Evolutionary conservation across 2,888 invertebrate species (phyloP).

Genomic region (Cremastinae sp.): DNA sequence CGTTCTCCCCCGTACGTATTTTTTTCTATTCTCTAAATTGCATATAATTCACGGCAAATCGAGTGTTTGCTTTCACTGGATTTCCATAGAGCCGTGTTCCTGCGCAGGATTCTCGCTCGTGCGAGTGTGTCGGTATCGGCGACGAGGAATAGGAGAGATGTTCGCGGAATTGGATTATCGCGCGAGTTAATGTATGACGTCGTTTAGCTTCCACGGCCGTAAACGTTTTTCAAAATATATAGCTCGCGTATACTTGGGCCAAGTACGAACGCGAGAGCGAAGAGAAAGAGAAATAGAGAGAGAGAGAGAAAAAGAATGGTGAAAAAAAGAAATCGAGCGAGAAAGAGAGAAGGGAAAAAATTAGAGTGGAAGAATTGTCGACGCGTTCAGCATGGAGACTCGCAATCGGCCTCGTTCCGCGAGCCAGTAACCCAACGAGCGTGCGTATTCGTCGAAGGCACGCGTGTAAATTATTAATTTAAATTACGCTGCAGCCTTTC

Average conservation of each 20-base stretch:
- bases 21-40: constrained; percentile 18
- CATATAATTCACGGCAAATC: constrained; percentile 24
- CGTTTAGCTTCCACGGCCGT: constrained; percentile 33
- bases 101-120: background rate
- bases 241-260: constrained; percentile 23
- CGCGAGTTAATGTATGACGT: constrained; percentile 40
- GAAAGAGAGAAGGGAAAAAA: constrained; percentile 22
- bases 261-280: constrained; percentile 24
- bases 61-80: constrained; percentile 29
- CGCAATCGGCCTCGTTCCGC: constrained; percentile 64
- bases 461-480: constrained; percentile 68
- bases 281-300: constrained; percentile 4
- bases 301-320: constrained; percentile 4
- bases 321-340: background rate
- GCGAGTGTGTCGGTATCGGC: background rate
- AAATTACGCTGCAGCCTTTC: constrained; percentile 56
- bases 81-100: constrained; percentile 7
- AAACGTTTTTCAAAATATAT: constrained; percentile 20
- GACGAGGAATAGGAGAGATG: constrained; percentile 29
- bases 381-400: constrained; percentile 60
- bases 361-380: constrained; percentile 27
- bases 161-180: constrained; percentile 34
- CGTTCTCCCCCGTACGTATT: background rate
- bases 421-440: constrained; percentile 54
- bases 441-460: constrained; percentile 52